Conservation (phyloP, 2,888 invertebrate genomes). For the Polyploca ridens region DNA sequence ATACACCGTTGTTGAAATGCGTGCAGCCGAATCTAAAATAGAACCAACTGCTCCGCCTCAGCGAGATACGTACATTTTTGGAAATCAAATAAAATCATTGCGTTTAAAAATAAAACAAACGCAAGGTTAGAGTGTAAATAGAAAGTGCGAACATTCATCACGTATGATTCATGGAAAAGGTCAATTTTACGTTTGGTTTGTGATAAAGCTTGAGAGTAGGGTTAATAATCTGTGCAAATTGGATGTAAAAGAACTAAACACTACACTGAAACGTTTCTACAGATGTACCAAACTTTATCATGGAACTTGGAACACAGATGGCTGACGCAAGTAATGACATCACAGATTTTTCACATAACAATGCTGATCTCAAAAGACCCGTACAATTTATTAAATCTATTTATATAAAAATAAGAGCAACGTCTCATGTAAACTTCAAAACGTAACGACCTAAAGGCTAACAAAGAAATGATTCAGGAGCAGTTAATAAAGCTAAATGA, state of each 20-base stretch:
- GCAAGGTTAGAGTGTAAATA: conserved; percentile 70
- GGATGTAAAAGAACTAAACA: not conserved
- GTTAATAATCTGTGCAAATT: conserved; percentile 28
- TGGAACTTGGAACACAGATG: not conserved
- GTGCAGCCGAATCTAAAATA: conserved; percentile 69
- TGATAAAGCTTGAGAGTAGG: conserved; percentile 29
- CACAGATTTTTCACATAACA: conserved; percentile 13
- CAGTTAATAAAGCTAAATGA: conserved; percentile 4
- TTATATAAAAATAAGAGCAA: not conserved
- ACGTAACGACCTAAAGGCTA: not conserved
- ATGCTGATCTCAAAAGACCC: not conserved
- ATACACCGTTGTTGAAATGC: conserved; percentile 68
- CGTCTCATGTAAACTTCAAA: not conserved
- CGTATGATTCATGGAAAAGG: conserved; percentile 50
- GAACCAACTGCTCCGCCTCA: conserved; percentile 67
- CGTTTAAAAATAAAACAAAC: conserved; percentile 67
- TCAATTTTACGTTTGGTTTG: conserved; percentile 51
- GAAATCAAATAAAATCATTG: conserved; percentile 78
- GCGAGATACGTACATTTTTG: conserved; percentile 81
- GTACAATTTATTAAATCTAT: not conserved
- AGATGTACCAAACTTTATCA: not conserved
- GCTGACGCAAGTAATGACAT: conserved; percentile 15
- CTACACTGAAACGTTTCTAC: not conserved
- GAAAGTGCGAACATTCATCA: conserved; percentile 46
- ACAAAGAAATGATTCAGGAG: conserved; percentile 11